Evolutionary conservation across 2,113 vertebrate genomes (phyloP), one percentile per base, ranked within the genome.

Genomic region (Pangasianodon hypophthalmus): DNA sequence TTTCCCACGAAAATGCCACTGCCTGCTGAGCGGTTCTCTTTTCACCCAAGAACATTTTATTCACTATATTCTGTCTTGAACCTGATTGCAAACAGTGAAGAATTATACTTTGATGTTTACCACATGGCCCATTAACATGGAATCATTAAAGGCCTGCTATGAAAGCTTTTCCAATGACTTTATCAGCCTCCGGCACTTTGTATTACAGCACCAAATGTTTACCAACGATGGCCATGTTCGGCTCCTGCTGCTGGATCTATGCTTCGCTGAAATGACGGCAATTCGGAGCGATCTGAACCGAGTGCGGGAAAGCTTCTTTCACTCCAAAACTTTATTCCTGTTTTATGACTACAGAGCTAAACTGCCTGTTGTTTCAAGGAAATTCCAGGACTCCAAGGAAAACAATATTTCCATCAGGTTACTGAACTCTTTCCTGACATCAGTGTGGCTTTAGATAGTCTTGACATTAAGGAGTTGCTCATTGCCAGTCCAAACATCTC

Each of bases 31-130:
- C 60, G 21, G 54, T 84, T 87, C 52, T 73, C 67, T 75, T 64
- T 87, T 82, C 82, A 85, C 77, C 67, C 69, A 82, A 44, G 77
- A 67, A 85, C 80, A 87, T 82, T 85, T 86, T 37, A 80, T 90
- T 91, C 82, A 29, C 88, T 60, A 32, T 88, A 24, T 88, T 86
- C 44, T 75, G 29, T 58, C 62, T 77, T 19, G 24, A 50, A 58
- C 77, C 88, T 92, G 93, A 95, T 94, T 94, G 90, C 92, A 87
- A n/a, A 83, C 91, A 83, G 88, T 91, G 91, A 93, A 92, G 67
- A 84, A 90, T 92, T 93, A 89, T 73, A 85, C 92, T 92, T 93
- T 93, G 93, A 95, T 93, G 91, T 91, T 64, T 90, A 87, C 83
- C 91, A 88, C 81, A 90, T 58, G 90, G 88, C 81, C 87, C 41